Percentiles rank a stretch among this genome's conserved stretches.
Evolutionary conservation across 2,113 vertebrate genomes (phyloP).

Genomic region (Marmota monax): DNA sequence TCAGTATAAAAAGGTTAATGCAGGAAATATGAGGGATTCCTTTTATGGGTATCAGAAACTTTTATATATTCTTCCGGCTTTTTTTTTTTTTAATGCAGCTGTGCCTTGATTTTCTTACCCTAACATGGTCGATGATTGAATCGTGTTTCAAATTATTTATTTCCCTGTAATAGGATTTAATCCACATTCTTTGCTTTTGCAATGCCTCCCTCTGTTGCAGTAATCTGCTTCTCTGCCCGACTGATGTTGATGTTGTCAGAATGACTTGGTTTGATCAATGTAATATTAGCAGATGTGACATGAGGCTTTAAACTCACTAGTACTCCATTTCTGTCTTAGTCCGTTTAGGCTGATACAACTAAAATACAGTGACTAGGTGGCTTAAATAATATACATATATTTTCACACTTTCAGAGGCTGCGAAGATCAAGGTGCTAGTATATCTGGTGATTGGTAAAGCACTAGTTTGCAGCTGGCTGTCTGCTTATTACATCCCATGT

Average conservation of each 20-base stretch:
- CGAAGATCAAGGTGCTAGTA: background rate
- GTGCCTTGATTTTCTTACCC: background rate
- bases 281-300: background rate
- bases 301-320: background rate
- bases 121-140: background rate
- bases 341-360: background rate
- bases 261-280: background rate
- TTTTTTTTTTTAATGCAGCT: background rate
- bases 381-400: background rate
- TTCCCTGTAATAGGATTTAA: background rate
- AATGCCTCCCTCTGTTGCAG: background rate
- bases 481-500: background rate
- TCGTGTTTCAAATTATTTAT: background rate
- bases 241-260: background rate
- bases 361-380: background rate
- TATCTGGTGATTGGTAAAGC: background rate
- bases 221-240: background rate
- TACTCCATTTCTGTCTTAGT: background rate
- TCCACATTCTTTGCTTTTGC: background rate
- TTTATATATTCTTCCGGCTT: background rate
- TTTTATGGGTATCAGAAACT: constrained; percentile 16
- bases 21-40: background rate
- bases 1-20: constrained; percentile 47
- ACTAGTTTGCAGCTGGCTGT: background rate
- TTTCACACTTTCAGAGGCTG: background rate